Evolutionary conservation across 1,140 invertebrate species (phyloP).

Genomic region (Thalassaphorura encarpata): DNA sequence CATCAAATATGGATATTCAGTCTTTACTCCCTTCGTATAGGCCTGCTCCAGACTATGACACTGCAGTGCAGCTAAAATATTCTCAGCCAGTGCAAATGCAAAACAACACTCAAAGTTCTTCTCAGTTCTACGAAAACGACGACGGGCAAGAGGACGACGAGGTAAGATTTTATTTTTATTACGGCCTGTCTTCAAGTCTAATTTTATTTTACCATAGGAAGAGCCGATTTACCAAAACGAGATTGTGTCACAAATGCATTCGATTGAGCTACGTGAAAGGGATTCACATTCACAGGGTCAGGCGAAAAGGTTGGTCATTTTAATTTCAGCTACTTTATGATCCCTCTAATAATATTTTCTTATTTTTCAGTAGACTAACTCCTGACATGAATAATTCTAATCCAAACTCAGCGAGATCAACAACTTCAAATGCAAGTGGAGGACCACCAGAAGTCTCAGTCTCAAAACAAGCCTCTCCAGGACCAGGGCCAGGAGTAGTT

Average conservation of each 20-base stretch:
- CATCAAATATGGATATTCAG: constrained; percentile 36
- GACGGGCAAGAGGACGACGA: no score
- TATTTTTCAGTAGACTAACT: background rate
- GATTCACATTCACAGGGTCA: constrained; percentile 11
- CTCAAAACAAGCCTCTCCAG: no score
- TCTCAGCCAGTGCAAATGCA: constrained; percentile 14
- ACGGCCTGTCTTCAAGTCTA: no score
- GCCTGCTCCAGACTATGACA: constrained; percentile 87
- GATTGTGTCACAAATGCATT: constrained; percentile 33
- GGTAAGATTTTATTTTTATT: no score
- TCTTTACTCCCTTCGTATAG: constrained; percentile 78
- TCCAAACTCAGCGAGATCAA: no score
- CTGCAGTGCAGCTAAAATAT: constrained; percentile 62
- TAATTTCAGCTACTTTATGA: background rate
- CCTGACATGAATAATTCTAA: no score
- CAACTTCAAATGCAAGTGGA: no score
- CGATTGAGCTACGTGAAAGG: constrained; percentile 27
- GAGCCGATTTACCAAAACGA: constrained; percentile 34
- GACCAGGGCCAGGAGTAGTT: no score
- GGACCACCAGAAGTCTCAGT: no score
- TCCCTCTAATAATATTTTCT: background rate
- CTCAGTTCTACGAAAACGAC: background rate
- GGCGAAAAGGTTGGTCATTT: background rate
- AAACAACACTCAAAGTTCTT: background rate
- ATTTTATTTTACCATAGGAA: no score